Conservation (phyloP, 2,113 vertebrate genomes). For the Ovis canadensis region DNA sequence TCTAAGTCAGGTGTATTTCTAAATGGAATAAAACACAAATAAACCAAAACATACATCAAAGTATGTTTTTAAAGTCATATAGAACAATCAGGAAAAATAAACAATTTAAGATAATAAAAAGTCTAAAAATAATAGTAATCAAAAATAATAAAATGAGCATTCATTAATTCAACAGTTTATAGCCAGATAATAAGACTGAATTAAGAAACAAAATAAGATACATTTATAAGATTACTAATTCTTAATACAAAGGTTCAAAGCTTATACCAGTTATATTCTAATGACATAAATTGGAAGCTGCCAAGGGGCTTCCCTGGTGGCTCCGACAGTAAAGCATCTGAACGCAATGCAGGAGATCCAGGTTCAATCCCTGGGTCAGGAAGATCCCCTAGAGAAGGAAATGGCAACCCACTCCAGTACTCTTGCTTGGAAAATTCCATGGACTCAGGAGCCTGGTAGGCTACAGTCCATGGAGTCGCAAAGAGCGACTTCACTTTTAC, state of each 20-base stretch:
- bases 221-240: not conserved
- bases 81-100: not conserved
- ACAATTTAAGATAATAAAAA: not conserved
- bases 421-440: not conserved
- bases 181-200: not conserved
- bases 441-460: not conserved
- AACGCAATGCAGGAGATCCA: not conserved
- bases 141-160: not conserved
- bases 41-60: not conserved
- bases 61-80: not conserved
- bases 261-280: not conserved
- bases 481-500: not conserved
- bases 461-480: not conserved
- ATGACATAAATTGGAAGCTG: not conserved
- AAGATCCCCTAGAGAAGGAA: not conserved
- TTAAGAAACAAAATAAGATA: not conserved
- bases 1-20: not conserved
- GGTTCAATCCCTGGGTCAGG: not conserved
- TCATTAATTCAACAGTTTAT: not conserved
- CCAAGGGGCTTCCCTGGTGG: not conserved
- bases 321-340: rapidly evolving
- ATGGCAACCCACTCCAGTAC: not conserved
- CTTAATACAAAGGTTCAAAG: not conserved
- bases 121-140: not conserved
- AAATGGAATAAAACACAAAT: not conserved